Percentiles rank a stretch among this genome's conserved stretches.
Evolutionary conservation across 2,888 invertebrate species (phyloP).

Genomic region (Aleiodes alternator): DNA sequence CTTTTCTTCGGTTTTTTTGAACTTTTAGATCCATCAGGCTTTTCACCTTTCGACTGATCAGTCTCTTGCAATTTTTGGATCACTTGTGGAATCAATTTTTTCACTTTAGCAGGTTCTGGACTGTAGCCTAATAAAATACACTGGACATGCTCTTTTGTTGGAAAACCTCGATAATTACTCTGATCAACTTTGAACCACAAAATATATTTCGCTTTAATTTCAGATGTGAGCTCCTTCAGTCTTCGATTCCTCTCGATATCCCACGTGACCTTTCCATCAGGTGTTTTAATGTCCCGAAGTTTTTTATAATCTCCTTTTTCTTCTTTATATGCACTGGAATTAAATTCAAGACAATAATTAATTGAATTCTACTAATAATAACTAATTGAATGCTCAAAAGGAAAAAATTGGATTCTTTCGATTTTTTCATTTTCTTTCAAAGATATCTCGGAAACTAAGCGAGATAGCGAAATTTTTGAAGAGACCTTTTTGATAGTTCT

Average conservation of each 20-base stretch:
- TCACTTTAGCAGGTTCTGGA: conserved; percentile 78
- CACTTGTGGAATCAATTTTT: conserved; percentile 55
- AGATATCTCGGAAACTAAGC: no score
- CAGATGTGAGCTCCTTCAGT: conserved; percentile 78
- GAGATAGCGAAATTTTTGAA: no score
- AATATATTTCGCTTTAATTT: conserved; percentile 78
- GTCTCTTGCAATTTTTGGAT: conserved; percentile 51
- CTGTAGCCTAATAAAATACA: conserved; percentile 87
- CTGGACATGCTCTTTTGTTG: conserved; percentile 82
- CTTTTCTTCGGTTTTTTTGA: conserved; percentile 46
- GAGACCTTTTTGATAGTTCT: no score
- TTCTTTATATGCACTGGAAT: conserved; percentile 77
- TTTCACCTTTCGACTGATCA: conserved; percentile 33
- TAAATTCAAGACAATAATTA: no score
- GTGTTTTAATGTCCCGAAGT: conserved; percentile 79
- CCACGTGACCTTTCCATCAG: conserved; percentile 80
- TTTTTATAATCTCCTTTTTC: conserved; percentile 85
- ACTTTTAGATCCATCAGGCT: conserved; percentile 40
- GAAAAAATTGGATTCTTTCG: no score
- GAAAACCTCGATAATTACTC: conserved; percentile 75
- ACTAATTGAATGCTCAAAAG: no score
- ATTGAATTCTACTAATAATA: no score
- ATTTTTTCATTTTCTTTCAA: no score
- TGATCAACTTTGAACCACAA: conserved; percentile 78
- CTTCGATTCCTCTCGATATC: conserved; percentile 84